A percentile compares a stretch with the other conserved stretches of the same genome.
Conservation (phyloP, 2,113 vertebrate species). For the Urocitellus parryii region DNA sequence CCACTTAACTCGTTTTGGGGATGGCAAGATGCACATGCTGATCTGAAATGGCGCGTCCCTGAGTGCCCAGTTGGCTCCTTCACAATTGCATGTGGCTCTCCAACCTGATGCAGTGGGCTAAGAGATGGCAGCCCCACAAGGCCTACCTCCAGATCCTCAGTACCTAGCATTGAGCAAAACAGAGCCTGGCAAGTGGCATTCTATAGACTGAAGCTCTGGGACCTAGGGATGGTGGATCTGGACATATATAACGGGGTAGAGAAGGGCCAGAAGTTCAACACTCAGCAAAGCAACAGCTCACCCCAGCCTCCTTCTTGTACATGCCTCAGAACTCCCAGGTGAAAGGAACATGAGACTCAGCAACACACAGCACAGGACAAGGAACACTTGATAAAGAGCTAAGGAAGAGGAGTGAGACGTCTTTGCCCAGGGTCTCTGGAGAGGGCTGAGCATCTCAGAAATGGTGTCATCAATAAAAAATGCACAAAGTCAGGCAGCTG, state of each 20-base stretch:
- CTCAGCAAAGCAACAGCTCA: not conserved
- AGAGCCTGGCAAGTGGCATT: too few species aligned
- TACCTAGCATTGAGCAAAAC: not conserved
- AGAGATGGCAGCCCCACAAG: too few species aligned
- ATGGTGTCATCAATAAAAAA: not conserved
- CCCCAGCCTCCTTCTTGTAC: not conserved
- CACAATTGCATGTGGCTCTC: rapidly evolving
- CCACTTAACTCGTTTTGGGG: too few species aligned
- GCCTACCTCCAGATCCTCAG: not conserved
- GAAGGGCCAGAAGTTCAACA: not conserved
- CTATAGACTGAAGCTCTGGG: not conserved
- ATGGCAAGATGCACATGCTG: too few species aligned
- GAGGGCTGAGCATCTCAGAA: not conserved
- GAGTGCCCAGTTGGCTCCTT: not conserved
- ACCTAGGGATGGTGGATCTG: not conserved
- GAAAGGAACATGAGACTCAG: not conserved
- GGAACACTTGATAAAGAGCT: not conserved
- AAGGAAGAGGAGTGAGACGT: too few species aligned
- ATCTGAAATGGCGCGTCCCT: not conserved
- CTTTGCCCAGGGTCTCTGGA: not conserved
- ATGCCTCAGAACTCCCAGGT: not conserved
- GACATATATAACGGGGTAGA: too few species aligned
- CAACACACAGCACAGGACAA: not conserved
- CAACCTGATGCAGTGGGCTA: not conserved
- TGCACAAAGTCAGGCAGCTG: too few species aligned